Percentiles rank a stretch among this genome's conserved stretches.
These are phyloP conservation scores for Lamellibrachia satsuma DNA, from an alignment of 2,888 invertebrate genomes.

Conservation along the genomic window DNA sequence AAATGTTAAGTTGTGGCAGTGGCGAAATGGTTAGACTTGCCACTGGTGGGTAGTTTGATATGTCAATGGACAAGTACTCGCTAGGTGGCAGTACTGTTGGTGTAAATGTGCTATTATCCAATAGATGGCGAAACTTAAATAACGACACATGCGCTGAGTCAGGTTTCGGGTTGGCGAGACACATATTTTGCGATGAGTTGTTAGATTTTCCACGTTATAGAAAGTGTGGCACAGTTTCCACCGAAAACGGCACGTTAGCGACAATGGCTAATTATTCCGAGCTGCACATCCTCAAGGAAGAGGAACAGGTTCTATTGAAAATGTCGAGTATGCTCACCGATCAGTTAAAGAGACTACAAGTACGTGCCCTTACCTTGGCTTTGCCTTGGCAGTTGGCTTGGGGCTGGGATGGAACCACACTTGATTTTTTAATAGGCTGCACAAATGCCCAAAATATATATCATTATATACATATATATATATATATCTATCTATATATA, in stretches of 20 bases:
- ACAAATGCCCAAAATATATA: too few relatives aligned
- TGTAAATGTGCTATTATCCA: not conserved
- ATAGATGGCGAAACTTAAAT: not conserved
- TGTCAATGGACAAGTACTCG: too few relatives aligned
- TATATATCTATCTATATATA: too few relatives aligned
- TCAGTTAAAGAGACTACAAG: not conserved
- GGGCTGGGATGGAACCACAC: too few relatives aligned
- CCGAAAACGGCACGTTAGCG: not conserved
- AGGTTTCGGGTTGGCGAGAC: not conserved
- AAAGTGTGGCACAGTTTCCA: not conserved
- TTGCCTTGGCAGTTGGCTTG: not conserved
- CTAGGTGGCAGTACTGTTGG: too few relatives aligned
- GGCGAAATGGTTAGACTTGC: too few relatives aligned
- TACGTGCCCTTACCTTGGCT: not conserved
- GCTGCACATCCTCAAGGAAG: not conserved
- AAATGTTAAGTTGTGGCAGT: too few relatives aligned
- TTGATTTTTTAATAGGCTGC: too few relatives aligned
- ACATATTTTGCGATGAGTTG: not conserved
- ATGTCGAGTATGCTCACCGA: slow-evolving; percentile 10
- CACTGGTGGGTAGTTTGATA: too few relatives aligned
- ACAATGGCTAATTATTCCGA: not conserved
- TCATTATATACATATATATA: too few relatives aligned
- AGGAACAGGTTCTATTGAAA: not conserved
- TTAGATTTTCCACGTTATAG: not conserved
- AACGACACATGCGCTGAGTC: not conserved